Percentiles rank a stretch among this genome's conserved stretches.
Conservation (phyloP, 2,888 invertebrate species). For the Neelides folsomi region DNA sequence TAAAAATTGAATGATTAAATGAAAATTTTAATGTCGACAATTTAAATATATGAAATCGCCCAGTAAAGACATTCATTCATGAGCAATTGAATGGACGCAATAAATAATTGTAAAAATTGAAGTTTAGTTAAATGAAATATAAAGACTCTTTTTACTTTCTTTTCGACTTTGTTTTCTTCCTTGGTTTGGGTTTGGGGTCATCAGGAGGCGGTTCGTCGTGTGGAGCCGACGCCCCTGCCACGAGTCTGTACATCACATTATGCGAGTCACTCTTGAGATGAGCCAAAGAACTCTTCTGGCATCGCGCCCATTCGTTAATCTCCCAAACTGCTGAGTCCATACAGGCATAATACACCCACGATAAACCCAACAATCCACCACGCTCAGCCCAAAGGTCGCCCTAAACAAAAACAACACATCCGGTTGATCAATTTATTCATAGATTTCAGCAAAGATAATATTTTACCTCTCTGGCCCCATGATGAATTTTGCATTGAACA, state of each 20-base stretch:
- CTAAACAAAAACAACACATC: conserved; percentile 39
- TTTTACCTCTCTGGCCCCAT: conserved; percentile 69
- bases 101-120: too few relatives aligned
- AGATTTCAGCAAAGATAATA: not conserved
- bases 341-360: conserved; percentile 89
- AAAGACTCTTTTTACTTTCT: too few relatives aligned
- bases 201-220: too few relatives aligned
- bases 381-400: conserved; percentile 96
- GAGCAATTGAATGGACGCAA: too few relatives aligned
- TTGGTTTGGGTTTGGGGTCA: too few relatives aligned
- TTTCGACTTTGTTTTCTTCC: too few relatives aligned
- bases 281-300: conserved; percentile 64
- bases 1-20: too few relatives aligned
- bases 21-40: too few relatives aligned
- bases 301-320: conserved; percentile 93
- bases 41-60: too few relatives aligned
- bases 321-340: conserved; percentile 94
- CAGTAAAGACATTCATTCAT: too few relatives aligned
- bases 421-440: not conserved
- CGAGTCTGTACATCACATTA: conserved; percentile 40
- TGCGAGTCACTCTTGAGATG: conserved; percentile 55
- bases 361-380: conserved; percentile 61
- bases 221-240: conserved; percentile 34
- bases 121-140: too few relatives aligned
- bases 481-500: conserved; percentile 73